Base-by-base conservation (phyloP, 2,113 vertebrate species). In the Cairina moschata region DNA sequence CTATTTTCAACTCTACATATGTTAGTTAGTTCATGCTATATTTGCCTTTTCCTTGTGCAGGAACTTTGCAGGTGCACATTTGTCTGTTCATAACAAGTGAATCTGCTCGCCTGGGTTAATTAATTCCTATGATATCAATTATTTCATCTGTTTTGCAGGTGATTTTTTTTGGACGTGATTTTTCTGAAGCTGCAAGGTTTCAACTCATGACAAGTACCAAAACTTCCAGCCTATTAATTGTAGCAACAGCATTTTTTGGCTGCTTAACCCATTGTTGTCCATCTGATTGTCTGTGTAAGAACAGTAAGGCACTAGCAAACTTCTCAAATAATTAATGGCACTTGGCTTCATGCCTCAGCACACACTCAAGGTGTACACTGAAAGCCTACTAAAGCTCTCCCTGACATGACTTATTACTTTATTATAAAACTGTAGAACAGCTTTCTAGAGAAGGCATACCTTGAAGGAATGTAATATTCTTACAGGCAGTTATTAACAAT, bases 321-420 rank as follows among this genome's bases (percentile, higher is more conserved):
- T 74, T 77, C 76, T 69, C 68, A 88, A 74, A 78, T 86, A 95
- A 95, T 81, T 88, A 92, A 95, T 81, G 50, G 44, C 21, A 40
- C 83, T 86, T 81, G 68, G 77, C 73, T 74, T 86, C 40, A 26
- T 67, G 73, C 59, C 81, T 81, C 80, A 1, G 7, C 74, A 83
- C 63, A 67, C 46, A 80, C 73, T 83, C 25, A 42, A 86, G 83
- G 73, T 62, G 52, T 44, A 46, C 52, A 55, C 60, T 63, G 86
- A 94, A 91, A 92, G 46, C 89, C 83, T 66, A 42, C 59, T 88
- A 40, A 91, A 95, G 68, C 60, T 91, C 59, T 82, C 23, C 31
- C 73, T 86, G 86, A 65, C 89, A 86, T 80, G 89, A 92, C 48
- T 88, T 88, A 83, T 42, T 68, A 16, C 83, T 74, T 85, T 63